Conservation (phyloP, 1,140 invertebrate genomes). For the Drosophila bocqueti region DNA sequence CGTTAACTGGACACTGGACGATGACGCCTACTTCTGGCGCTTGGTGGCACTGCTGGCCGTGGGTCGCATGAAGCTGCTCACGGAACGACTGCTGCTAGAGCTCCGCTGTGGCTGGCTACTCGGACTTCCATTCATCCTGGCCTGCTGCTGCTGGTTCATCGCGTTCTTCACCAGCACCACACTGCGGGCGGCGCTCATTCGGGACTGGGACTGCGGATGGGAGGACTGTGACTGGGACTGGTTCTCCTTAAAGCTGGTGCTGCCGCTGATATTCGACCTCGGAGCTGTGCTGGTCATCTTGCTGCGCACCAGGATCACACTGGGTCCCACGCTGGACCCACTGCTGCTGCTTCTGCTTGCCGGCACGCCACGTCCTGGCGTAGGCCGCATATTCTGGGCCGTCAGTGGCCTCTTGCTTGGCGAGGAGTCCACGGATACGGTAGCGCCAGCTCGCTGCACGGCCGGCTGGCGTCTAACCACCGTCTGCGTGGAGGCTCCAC, state of each 20-base stretch:
- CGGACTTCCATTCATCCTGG: slow-evolving; percentile 41
- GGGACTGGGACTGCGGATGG: slow-evolving; percentile 34
- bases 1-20: slow-evolving; percentile 64
- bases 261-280: slow-evolving; percentile 45
- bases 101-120: slow-evolving; percentile 53
- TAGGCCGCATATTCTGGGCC: slow-evolving; percentile 59
- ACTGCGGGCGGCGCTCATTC: slow-evolving; percentile 68
- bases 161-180: slow-evolving; percentile 78
- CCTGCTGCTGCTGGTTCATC: slow-evolving; percentile 61
- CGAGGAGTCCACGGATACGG: slow-evolving; percentile 78
- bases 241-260: slow-evolving; percentile 80
- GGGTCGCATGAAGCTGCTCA: slow-evolving; percentile 87
- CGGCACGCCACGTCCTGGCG: slow-evolving; percentile 86
- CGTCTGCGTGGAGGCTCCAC: slow-evolving; percentile 92
- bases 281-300: slow-evolving; percentile 40
- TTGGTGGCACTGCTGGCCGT: slow-evolving; percentile 86
- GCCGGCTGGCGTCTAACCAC: slow-evolving; percentile 89
- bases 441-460: slow-evolving; percentile 62
- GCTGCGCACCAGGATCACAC: slow-evolving; percentile 74
- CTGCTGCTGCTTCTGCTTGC: slow-evolving; percentile 90
- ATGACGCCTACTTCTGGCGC: slow-evolving; percentile 67
- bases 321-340: slow-evolving; percentile 87
- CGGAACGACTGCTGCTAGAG: slow-evolving; percentile 65
- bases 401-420: slow-evolving; percentile 78
- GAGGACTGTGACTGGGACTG: slow-evolving; percentile 36